Evolutionary conservation across 2,797 vertebrate species (phyloP), one percentile per base, ranked within the genome.

Genomic region (Mormyrus hasselquistii): DNA sequence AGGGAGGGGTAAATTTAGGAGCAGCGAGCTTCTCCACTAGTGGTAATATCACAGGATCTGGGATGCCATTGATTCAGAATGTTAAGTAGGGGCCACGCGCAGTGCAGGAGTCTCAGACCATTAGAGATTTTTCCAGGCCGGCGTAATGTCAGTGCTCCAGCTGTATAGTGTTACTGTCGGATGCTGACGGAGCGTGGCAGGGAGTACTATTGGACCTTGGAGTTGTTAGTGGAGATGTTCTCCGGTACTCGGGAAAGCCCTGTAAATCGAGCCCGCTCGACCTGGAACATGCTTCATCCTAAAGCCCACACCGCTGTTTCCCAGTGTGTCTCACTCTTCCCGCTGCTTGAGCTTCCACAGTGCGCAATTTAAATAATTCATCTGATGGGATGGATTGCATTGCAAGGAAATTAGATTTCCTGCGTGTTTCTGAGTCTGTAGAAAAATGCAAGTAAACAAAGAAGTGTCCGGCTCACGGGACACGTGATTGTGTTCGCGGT

Each of bases 311-410:
- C 88, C 69, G 90, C 69, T 14, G 29, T 16, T 73, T 53, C 53
- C 53, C 55, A 1, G 55, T 34, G 69, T 49, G 16, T 88, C 90
- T 91, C 89, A 86, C 90, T 92, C 86, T 90, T 92, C 90, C 90
- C 86, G 88, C 90, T 90, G 69, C 79, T 90, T 88, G 90, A 91
- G 92, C 92, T 92, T 92, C 91, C 91, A 91, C 90, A 90, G 89
- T 93, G 94, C 93, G 93, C 92, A 92, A 92, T 93, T 90, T 95
- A 91, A 93, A 95, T 95, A 93, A 94, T 95, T 95, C 91, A 95
- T 95, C 92, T 90, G 88, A 90, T 91, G 93, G 93, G 95, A 94
- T 92, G 91, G 92, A 93, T 94, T 93, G 92, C 92, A 92, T 62
- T 86, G 91, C 90, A 91, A 90, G 89, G 92, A 92, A 53, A 91